Percentiles rank a stretch among this genome's conserved stretches.
These are phyloP conservation scores for Apocheima hispidaria DNA, from an alignment of 2,888 invertebrate genomes.

Conservation along the genomic window DNA sequence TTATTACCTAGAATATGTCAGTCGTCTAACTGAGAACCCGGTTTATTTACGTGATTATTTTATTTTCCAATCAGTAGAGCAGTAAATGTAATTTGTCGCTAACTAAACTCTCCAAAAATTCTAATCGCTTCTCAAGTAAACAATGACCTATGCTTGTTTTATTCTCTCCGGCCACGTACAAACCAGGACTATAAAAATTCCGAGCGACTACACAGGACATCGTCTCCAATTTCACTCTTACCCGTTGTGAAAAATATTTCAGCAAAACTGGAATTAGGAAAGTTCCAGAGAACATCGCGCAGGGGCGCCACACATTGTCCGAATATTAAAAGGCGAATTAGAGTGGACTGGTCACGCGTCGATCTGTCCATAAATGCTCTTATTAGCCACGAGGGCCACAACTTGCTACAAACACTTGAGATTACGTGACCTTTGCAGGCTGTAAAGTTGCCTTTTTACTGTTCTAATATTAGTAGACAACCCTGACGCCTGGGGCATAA, in stretches of 20 bases:
- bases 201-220: slow-evolving; percentile 58
- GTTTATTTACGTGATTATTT: too few species aligned
- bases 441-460: slow-evolving; percentile 42
- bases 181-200: slow-evolving; percentile 68
- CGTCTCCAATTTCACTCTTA: slow-evolving; percentile 70
- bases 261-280: slow-evolving; percentile 67
- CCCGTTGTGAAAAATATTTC: slow-evolving; percentile 67
- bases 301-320: slow-evolving; percentile 66
- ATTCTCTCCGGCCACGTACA: slow-evolving; percentile 56
- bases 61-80: too few species aligned
- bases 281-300: slow-evolving; percentile 64
- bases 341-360: slow-evolving; percentile 62
- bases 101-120: slow-evolving; percentile 3
- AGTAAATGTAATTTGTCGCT: background rate
- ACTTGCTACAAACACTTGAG: slow-evolving; percentile 60
- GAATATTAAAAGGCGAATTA: slow-evolving; percentile 81
- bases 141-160: slow-evolving; percentile 60
- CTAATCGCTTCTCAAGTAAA: slow-evolving; percentile 10
- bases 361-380: slow-evolving; percentile 72
- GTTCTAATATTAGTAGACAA: slow-evolving; percentile 36
- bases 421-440: slow-evolving; percentile 55
- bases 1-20: too few species aligned
- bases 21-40: too few species aligned
- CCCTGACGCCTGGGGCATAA: slow-evolving; percentile 34
- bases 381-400: slow-evolving; percentile 66